phyloP scores from a whole-genome alignment of 2,113 vertebrate species.

The Apodemus speciosus region DNA sequence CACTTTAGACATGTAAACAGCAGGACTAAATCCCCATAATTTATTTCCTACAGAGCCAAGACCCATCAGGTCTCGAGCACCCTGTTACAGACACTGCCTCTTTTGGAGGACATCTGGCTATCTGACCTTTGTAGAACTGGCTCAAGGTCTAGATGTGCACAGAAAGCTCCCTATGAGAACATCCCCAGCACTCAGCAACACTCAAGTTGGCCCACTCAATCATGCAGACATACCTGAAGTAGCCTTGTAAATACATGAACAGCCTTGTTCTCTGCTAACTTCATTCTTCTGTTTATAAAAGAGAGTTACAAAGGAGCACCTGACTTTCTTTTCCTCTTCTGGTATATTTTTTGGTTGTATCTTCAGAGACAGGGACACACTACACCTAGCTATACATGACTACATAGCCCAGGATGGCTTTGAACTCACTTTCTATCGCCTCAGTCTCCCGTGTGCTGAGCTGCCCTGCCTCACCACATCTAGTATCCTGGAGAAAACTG shows the following conservation, averaged over 20 bases:
- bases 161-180: not conserved
- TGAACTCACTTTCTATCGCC: not conserved
- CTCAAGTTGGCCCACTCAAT: not conserved
- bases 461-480: not conserved
- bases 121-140: not conserved
- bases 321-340: not conserved
- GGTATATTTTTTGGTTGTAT: not conserved
- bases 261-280: not conserved
- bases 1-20: not conserved
- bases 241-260: not conserved
- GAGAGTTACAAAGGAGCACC: not conserved
- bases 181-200: not conserved
- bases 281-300: not conserved
- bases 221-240: rapidly evolving
- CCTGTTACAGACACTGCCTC: not conserved
- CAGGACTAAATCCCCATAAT: not conserved
- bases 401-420: not conserved
- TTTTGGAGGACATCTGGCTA: not conserved
- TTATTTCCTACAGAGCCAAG: not conserved
- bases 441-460: not conserved
- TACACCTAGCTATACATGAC: not conserved
- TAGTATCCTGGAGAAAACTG: not conserved
- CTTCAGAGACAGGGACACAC: not conserved
- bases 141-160: not conserved
- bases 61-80: not conserved